Base-by-base conservation (phyloP, 2,888 invertebrate genomes). In the Drosophila infuscata region DNA sequence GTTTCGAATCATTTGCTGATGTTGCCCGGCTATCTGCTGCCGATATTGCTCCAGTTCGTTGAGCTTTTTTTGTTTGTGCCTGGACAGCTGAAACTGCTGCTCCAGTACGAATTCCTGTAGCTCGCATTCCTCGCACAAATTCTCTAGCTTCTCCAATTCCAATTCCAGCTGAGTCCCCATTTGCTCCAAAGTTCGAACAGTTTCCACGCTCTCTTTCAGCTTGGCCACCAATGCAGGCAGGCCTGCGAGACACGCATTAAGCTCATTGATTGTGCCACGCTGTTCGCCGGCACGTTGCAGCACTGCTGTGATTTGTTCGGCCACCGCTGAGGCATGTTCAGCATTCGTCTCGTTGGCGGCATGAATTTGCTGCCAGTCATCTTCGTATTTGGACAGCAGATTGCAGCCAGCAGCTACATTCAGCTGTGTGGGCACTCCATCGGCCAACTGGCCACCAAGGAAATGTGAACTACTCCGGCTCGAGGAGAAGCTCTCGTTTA, bases 341-440 rank as follows among this genome's bases (percentile, higher is more conserved):
- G 95, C 95, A 92, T 96, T 96, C 58, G 94, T 94, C 82, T 95
- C 95, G 56, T 95, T 95, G 43, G 94, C 91, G 64, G 94, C 93
- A 81, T 96, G 96, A 20, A 96, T 91, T 68, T 94, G 94, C 68
- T 94, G 94, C 96, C 96, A 96, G 65, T 95, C 94, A 49, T 94
- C 93, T 91, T 96, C 96, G 90, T 95, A 96, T 83, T 95, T 94
- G 60, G 94, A 94, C 53, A 96, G 91, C 52, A 96, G 91, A 82
- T 95, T 94, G 33, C 95, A 94, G 3, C 96, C 96, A 6, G 95
- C 95, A 88, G 95, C 94, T 54, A 93, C 90, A 82, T 94, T 94
- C 1, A 93, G 83, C 43, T 92, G 89, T 2, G 79, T 62, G 7
- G 92, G 91, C n/a, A 92, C 53, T 2, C 87, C 91, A 4, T 91